Evolutionary conservation across 2,797 vertebrate genomes (phyloP), one percentile per base, ranked within the genome.

Genomic region (Falco naumanni): DNA sequence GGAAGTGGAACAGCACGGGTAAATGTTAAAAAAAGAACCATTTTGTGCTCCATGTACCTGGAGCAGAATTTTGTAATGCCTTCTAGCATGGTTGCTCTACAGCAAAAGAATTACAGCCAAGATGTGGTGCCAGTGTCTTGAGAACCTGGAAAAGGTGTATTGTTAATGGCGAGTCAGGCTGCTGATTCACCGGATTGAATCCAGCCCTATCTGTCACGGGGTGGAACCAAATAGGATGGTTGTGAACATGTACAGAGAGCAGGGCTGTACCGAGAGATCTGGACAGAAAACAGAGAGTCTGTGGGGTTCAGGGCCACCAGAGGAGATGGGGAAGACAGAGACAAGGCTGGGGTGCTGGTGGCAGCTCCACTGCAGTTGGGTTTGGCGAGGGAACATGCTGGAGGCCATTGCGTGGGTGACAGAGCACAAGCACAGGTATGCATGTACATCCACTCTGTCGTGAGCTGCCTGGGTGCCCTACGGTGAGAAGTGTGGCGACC

Each of bases 361-460:
- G 28, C 59, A 56, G 45, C 45, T 53, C 21, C 2, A 0, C 14
- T 72, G 50, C 60, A 33, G 43, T 18, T n/a, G 45, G 25, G 6
- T 33, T 83, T 48, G 53, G 0, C 9, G 50, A 45, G n/a, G 18
- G 26, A 84, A 56, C 60, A 5, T 37, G 48, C 88, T 71, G 51
- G 64, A 45, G 79, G 45, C 48, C 21, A 16, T 66, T 17, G 20
- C 33, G 16, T 19, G 21, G 13, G 53, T 43, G 75, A 43, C 54
- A 76, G 57, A 60, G 71, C 50, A 56, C 1, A 2, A 65, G 25
- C 14, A 14, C 16, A 28, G 34, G 10, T 50, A 37, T 33, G 17
- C 21, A 15, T 1, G 1, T 51, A 22, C 24, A 14, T 45, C n/a
- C 2, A 0, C 59, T 54, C 54, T 48, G 33, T 8, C 5, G 2